phyloP scores from a whole-genome alignment of 1,140 invertebrate genomes.

The Zaprionus inermis region DNA sequence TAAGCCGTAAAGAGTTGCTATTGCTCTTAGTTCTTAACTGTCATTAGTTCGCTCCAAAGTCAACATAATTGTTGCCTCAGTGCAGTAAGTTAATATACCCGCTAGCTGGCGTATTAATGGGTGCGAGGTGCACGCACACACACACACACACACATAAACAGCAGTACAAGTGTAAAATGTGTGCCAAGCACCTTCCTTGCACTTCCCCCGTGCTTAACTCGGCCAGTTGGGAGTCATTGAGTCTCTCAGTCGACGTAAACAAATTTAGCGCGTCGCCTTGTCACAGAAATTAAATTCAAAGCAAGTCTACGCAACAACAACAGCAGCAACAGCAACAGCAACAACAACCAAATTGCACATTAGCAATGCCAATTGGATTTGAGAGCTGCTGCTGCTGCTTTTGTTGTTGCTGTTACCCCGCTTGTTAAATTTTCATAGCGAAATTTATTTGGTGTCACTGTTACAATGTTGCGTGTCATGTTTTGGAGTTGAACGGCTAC shows the following conservation, averaged over 20 bases:
- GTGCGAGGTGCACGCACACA: neutral
- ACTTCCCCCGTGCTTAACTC: slow-evolving; percentile 10
- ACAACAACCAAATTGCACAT: slow-evolving; percentile 38
- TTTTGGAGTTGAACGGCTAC: slow-evolving; percentile 31
- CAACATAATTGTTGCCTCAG: neutral
- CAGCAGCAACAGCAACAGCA: slow-evolving; percentile 42
- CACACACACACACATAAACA: slow-evolving; percentile 10
- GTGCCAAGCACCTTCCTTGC: slow-evolving; percentile 41
- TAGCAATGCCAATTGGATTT: slow-evolving; percentile 52
- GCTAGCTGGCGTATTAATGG: neutral
- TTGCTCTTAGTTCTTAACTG: neutral
- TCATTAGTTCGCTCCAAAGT: neutral
- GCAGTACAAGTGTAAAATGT: slow-evolving; percentile 54
- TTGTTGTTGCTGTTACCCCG: slow-evolving; percentile 27
- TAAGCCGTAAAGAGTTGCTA: neutral
- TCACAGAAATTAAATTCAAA: slow-evolving; percentile 66
- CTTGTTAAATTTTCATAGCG: slow-evolving; percentile 48
- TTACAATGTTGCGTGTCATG: slow-evolving; percentile 67
- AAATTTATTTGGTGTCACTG: slow-evolving; percentile 72
- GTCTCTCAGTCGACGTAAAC: slow-evolving; percentile 63
- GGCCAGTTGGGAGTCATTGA: slow-evolving; percentile 54
- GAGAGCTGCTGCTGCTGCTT: slow-evolving; percentile 15
- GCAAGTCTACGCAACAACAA: slow-evolving; percentile 51
- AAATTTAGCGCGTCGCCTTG: slow-evolving; percentile 74
- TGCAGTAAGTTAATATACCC: neutral